phyloP scores from a whole-genome alignment of 2,888 invertebrate species.

The Macropis europaea region DNA sequence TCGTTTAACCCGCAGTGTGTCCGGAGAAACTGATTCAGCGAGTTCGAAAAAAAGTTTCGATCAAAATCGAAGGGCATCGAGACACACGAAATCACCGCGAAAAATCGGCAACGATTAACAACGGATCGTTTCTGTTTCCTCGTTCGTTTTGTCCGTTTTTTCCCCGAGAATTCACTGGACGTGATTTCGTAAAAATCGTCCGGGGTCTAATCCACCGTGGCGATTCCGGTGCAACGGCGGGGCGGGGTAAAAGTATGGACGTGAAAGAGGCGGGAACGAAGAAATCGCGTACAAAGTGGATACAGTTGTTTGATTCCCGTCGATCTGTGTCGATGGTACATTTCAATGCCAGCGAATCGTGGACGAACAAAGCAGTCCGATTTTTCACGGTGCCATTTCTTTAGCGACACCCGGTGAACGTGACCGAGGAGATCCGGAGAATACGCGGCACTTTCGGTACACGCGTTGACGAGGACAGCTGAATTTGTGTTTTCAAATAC shows the following conservation, averaged over 20 bases:
- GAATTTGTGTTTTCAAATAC: too few relatives aligned
- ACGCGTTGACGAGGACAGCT: too few relatives aligned
- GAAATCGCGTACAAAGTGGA: constrained; percentile 15
- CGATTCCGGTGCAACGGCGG: not conserved
- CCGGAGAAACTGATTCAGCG: too few relatives aligned
- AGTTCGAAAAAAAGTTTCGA: too few relatives aligned
- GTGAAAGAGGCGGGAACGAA: not conserved
- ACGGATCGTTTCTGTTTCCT: too few relatives aligned
- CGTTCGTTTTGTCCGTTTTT: too few relatives aligned
- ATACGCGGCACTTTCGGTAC: not conserved
- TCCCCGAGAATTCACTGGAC: not conserved
- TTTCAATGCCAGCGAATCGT: constrained; percentile 47
- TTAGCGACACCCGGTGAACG: constrained; percentile 10
- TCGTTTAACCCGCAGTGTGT: too few relatives aligned
- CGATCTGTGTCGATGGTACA: constrained; percentile 23
- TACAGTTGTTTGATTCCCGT: not conserved
- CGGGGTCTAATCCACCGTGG: not conserved
- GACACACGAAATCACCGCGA: too few relatives aligned
- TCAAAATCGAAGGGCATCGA: too few relatives aligned
- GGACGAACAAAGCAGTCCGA: constrained; percentile 16
- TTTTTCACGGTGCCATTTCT: constrained; percentile 28
- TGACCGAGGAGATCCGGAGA: not conserved
- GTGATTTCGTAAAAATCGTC: not conserved
- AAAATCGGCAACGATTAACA: too few relatives aligned
- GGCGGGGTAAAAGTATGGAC: not conserved